phyloP scores from a whole-genome alignment of 1,140 invertebrate species.

The Sarcophaga bullata region DNA sequence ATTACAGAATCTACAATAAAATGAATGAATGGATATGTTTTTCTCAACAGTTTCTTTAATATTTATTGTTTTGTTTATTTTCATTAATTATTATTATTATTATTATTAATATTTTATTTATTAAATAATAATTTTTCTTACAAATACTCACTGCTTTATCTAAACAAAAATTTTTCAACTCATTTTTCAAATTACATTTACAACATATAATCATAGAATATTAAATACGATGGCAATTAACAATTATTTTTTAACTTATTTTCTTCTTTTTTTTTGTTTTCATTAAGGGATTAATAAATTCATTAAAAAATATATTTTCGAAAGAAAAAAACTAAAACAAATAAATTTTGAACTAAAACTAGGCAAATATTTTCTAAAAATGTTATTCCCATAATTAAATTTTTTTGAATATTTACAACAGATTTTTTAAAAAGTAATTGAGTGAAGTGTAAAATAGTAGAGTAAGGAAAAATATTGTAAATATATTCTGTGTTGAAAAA shows the following conservation, averaged over 20 bases:
- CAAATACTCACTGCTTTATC: slow-evolving; percentile 5
- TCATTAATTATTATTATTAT: not conserved
- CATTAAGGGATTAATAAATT: not conserved
- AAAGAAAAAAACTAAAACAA: not conserved
- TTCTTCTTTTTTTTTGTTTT: not conserved
- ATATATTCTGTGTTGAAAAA: no score
- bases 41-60: slow-evolving; percentile 10
- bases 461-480: no score
- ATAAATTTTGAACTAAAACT: no score
- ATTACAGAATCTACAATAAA: no score
- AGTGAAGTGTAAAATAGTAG: not conserved
- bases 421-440: not conserved
- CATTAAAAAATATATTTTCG: not conserved
- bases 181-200: not conserved
- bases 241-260: not conserved
- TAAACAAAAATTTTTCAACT: slow-evolving; percentile 1
- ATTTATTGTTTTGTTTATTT: slow-evolving; percentile 1
- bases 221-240: not conserved
- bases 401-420: no score
- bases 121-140: slow-evolving; percentile 7
- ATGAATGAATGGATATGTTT: not conserved
- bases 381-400: no score
- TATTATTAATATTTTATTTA: not conserved
- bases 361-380: no score
- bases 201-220: not conserved